Percentiles rank a stretch among this genome's conserved stretches.
Evolutionary conservation across 2,797 vertebrate genomes (phyloP).

Genomic region (Gambelia wislizenii): DNA sequence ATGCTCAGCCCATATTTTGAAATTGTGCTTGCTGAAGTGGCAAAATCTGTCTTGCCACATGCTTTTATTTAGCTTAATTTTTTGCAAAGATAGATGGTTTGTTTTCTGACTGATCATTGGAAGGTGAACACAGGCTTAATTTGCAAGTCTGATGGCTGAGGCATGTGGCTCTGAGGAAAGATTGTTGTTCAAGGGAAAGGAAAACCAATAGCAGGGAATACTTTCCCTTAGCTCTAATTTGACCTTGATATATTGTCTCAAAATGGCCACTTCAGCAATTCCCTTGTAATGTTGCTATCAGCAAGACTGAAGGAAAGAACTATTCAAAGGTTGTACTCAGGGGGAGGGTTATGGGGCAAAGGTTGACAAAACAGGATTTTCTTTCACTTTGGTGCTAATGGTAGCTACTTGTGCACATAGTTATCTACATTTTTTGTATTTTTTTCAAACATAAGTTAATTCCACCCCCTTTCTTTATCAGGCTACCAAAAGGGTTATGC

Average conservation of each 20-base stretch:
- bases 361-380: neutral
- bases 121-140: too few relatives aligned
- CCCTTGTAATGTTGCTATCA: neutral
- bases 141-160: too few relatives aligned
- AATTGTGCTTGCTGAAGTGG: too few relatives aligned
- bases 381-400: neutral
- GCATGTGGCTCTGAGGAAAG: too few relatives aligned
- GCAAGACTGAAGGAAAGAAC: neutral
- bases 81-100: too few relatives aligned
- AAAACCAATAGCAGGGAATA: too few relatives aligned
- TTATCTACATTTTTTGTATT: neutral
- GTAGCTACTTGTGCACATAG: neutral
- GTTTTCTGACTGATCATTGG: too few relatives aligned
- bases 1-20: too few relatives aligned
- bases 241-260: neutral
- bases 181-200: too few relatives aligned
- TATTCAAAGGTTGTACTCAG: neutral
- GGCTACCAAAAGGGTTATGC: neutral
- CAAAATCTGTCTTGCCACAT: too few relatives aligned
- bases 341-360: neutral
- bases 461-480: neutral
- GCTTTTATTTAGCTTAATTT: too few relatives aligned
- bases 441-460: neutral
- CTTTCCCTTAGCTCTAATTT: too few relatives aligned
- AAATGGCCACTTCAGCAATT: neutral